phyloP scores from a whole-genome alignment of 2,113 vertebrate genomes.

The Sinocyclocheilus anshuiensis region DNA sequence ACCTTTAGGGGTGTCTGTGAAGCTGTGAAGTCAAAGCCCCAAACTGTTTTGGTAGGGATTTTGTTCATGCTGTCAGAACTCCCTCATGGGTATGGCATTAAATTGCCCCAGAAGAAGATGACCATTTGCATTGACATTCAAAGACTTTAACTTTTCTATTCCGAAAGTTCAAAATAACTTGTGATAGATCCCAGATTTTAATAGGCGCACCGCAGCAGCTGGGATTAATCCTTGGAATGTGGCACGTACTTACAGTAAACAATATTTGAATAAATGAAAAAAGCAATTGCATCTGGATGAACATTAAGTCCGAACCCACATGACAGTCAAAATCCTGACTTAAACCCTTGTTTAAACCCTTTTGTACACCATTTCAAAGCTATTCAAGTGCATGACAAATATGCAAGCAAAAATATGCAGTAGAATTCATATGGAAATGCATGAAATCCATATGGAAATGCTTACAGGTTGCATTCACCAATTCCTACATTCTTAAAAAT shows the following conservation, averaged over 20 bases:
- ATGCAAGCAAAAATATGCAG: background rate
- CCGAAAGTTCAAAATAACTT: background rate
- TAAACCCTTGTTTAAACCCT: constrained; percentile 31
- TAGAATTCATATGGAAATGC: constrained; percentile 1
- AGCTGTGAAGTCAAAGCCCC: constrained; percentile 31
- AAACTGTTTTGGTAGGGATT: constrained; percentile 35
- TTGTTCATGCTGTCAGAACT: constrained; percentile 34
- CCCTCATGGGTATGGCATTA: background rate
- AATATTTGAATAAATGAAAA: background rate
- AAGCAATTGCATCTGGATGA: constrained; percentile 21
- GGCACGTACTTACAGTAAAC: constrained; percentile 9
- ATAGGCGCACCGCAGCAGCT: background rate
- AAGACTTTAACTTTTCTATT: constrained; percentile 7
- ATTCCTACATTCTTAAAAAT: background rate
- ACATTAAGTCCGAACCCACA: constrained; percentile 20
- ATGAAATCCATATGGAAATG: constrained; percentile 12
- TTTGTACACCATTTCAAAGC: constrained; percentile 23
- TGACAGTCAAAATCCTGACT: constrained; percentile 8
- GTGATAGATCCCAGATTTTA: constrained; percentile 7
- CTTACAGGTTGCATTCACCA: background rate
- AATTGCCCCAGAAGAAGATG: background rate
- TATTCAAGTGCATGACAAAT: background rate
- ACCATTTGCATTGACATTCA: constrained; percentile 35
- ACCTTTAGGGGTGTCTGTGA: constrained; percentile 25
- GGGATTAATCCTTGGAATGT: constrained; percentile 20